Base-by-base conservation (phyloP, 2,113 vertebrate genomes). In the Dicerorhinus sumatrensis region DNA sequence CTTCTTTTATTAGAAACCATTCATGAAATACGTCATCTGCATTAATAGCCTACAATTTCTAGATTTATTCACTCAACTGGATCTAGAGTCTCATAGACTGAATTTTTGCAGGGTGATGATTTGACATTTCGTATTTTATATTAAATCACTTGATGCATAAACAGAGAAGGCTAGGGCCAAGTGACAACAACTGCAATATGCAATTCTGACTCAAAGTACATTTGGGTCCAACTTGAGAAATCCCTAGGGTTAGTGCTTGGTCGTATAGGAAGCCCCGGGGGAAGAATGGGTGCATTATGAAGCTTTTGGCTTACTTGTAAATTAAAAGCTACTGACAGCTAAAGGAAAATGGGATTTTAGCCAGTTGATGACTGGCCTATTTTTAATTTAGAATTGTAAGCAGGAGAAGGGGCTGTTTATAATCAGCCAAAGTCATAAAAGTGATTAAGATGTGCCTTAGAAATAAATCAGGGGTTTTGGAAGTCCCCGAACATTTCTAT, bases 331-430 rank as follows among this genome's bases (percentile, higher is more conserved):
- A 62, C 46, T 91, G 72, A 70, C 88, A 81, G 82, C 83, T 83
- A 79, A 91, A 65, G 83, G 73, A 90, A 97, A 54, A 75, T 80
- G 87, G 79, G 67, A 95, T 79, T 89, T 86, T 21, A 89, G 93
- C 48, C 92, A 96, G 72, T 85, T 97, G 65, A 82, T 72, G 67
- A 77, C 62, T 94, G 62, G 42, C 46, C 95, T 97, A 56, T 83
- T 97, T 97, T 96, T 81, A 85, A 96, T 85, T 89, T 95, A 92
- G 93, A 91, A 97, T 96, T 94, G 54, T 91, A 95, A 96, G 79
- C 56, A 77, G 70, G 65, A 93, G 67, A 88, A 92, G 23, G 51
- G 29, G 36, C 63, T 86, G 18, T 92, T 97, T 92, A 95, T 85
- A 89, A 94, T 80, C 72, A 93, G 69, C 81, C 77, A 92, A 82